phyloP scores from a whole-genome alignment of 2,797 vertebrate genomes.

The Diplodus puntazzo region DNA sequence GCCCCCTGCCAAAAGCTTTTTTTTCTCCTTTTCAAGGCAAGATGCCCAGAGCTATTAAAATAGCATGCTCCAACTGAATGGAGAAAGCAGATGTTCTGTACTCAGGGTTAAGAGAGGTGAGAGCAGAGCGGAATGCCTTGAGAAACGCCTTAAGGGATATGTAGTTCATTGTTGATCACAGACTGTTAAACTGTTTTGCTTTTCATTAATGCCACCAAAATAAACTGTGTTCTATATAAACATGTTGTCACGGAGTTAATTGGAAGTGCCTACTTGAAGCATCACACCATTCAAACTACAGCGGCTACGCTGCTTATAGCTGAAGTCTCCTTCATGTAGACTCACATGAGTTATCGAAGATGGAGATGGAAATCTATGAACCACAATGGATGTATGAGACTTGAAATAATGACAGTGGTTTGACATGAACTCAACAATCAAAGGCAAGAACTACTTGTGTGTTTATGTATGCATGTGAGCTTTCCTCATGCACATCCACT shows the following conservation, averaged over 20 bases:
- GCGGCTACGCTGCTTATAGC: not conserved
- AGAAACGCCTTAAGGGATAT: constrained; percentile 67
- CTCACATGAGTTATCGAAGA: constrained; percentile 28
- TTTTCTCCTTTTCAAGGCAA: constrained; percentile 75
- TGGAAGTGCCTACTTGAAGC: constrained; percentile 10
- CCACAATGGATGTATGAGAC: constrained; percentile 24
- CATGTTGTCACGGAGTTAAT: constrained; percentile 31
- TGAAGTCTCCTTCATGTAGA: constrained; percentile 16
- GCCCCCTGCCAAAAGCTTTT: constrained; percentile 63
- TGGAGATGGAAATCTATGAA: constrained; percentile 29
- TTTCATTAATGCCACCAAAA: constrained; percentile 45
- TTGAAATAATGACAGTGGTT: constrained; percentile 16
- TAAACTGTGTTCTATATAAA: constrained; percentile 17
- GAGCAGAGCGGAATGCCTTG: constrained; percentile 69
- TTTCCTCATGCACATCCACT: constrained; percentile 33
- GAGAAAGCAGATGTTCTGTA: constrained; percentile 82
- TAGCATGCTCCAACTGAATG: constrained; percentile 74
- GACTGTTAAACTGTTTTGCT: constrained; percentile 41
- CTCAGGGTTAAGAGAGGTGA: constrained; percentile 83
- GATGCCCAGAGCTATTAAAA: constrained; percentile 82
- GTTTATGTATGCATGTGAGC: constrained; percentile 1
- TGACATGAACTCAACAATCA: constrained; percentile 42
- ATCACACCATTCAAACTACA: constrained; percentile 13
- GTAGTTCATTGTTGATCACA: constrained; percentile 61
- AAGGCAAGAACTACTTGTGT: constrained; percentile 16